Base-by-base conservation (phyloP, 2,888 invertebrate genomes). In the Pyrochroa serraticornis region DNA sequence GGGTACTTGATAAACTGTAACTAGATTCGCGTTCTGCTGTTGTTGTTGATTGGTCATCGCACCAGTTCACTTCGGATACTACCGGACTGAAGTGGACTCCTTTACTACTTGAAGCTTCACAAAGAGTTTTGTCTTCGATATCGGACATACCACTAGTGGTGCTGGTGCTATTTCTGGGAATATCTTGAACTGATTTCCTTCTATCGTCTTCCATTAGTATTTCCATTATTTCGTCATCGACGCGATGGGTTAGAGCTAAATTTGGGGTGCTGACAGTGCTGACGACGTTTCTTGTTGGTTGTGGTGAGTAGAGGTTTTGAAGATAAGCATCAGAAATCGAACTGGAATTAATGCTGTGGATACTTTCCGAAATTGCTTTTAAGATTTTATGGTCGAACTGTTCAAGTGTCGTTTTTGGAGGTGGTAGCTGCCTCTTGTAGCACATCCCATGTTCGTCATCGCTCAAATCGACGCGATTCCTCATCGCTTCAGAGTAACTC, bases 1-100 rank as follows among this genome's bases (percentile, higher is more conserved):
- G 76, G n/a, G 74, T 74, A 53, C 76, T 75, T 5, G 71, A 71
- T 22, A 77, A 60, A 45, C 77, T 76, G 58, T 75, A 75, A 55
- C 74, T 74, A 3, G 76, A 75, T 54, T 75, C 75, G 12, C 75
- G 64, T 46, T 78, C 77, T 0, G 71, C 73, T 6, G 73, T 73
- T n/a, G 65, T 70, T 9, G 73, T 71, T 1, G 73, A 73, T 7
- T 69, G 65, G 55, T 63, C 60, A 55, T 90, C 88, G 65, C 86
- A 84, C 90, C 91, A 92, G 74, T 88, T 88, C 59, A 91, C 89
- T 79, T 91, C 90, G 43, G 89, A 87, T 8, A 92, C 90, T 47
- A 91, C 87, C 2, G 91, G 91, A 67, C 88, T 90, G 75, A 92
- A 92, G 70, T 90, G 90, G 30, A 92, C 91, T 45, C 89, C 90